phyloP scores from a whole-genome alignment of 1,140 invertebrate genomes.

The Panulirus ornatus region DNA sequence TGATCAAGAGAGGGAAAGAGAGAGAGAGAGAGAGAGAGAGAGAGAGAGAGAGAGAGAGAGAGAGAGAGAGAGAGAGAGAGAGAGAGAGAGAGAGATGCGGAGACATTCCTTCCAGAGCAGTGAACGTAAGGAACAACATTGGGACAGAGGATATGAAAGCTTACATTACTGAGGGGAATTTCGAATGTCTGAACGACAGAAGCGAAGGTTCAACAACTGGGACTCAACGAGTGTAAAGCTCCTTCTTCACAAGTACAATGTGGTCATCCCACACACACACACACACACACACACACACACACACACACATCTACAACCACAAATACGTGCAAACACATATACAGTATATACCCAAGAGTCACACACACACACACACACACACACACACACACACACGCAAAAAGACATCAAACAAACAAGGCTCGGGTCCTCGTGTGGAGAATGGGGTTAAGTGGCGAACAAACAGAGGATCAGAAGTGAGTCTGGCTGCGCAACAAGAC shows the following conservation, averaged over 20 bases:
- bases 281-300: slow-evolving; percentile 37
- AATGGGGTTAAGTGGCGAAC: slow-evolving; percentile 25
- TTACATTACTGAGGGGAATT: too few species aligned
- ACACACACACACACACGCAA: slow-evolving; percentile 29
- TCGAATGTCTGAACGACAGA: too few species aligned
- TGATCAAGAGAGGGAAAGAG: neutral
- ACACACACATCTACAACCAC: slow-evolving; percentile 24
- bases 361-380: slow-evolving; percentile 24
- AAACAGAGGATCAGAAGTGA: slow-evolving; percentile 19
- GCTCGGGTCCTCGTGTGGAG: neutral
- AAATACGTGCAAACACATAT: neutral
- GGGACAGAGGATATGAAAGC: too few species aligned
- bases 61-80: neutral
- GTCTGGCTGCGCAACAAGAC: neutral
- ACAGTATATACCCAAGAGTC: too few species aligned
- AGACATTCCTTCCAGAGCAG: too few species aligned
- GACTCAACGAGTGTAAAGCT: too few species aligned
- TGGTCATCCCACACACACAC: neutral
- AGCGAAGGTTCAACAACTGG: too few species aligned
- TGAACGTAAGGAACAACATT: too few species aligned
- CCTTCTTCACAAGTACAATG: too few species aligned
- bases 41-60: slow-evolving; percentile 7
- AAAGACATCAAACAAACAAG: slow-evolving; percentile 1
- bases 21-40: slow-evolving; percentile 1
- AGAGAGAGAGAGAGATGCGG: neutral